Evolutionary conservation across 2,113 vertebrate species (phyloP), one percentile per base, ranked within the genome.

Genomic region (Xenopus tropicalis): DNA sequence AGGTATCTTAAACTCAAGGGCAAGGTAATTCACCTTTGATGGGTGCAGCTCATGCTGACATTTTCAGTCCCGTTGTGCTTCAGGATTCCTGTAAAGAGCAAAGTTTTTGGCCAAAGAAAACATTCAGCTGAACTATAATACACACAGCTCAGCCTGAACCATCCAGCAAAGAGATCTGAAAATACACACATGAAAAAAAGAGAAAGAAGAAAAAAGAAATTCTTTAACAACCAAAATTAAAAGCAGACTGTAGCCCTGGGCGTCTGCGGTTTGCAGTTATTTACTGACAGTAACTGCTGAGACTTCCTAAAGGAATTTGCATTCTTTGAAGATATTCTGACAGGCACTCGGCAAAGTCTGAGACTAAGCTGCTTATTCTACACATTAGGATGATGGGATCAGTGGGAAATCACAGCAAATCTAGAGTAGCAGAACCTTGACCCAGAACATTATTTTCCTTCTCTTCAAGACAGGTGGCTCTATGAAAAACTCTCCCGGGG

Each of bases 281-380:
- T 84, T 3, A 0, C 82, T 77, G 78, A 77, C 77, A 82, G 83
- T 84, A 87, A 80, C 83, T 83, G 80, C 72, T 73, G 80, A 81
- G 77, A 65, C 82, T 86, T 79, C 82, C 86, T 79, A 76, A 79
- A 86, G 84, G 82, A 83, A 85, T 82, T 83, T 79, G 81, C 80
- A 79, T 78, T 84, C 82, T 87, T 85, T 84, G 82, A 85, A 90
- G 86, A 83, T 81, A 78, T 80, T 77, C 80, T 81, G 83, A 85
- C 79, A 80, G 77, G 80, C 80, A 84, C 78, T 83, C 82, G 83
- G 79, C 3, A 81, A 63, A 44, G 61, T n/a, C 73, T 76, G 24
- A 69, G 46, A 69, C 25, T 63, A 11, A 68, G 14, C 21, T 3
- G 42, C 44, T 23, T 48, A 43, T 66, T 14, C 42, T 65, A 12